A percentile compares a stretch with the other conserved stretches of the same genome.
Conservation (phyloP, 1,140 invertebrate species). For the Drosophila ananassae region DNA sequence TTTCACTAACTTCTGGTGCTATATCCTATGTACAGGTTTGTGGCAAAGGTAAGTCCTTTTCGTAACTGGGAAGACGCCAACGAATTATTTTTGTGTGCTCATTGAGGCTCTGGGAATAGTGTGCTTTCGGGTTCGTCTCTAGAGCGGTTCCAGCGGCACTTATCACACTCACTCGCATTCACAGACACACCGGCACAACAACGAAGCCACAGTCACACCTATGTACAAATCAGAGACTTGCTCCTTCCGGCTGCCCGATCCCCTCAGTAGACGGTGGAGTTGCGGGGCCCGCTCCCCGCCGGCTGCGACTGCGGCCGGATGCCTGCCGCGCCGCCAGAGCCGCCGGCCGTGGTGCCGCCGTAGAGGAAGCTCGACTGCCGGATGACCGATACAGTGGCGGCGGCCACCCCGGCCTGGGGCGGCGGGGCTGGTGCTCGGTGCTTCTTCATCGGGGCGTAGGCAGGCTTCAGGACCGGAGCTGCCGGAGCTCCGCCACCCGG, state of each 20-base stretch:
- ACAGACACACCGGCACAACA: constrained; percentile 23
- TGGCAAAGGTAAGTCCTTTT: constrained; percentile 7
- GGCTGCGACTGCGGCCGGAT: constrained; percentile 63
- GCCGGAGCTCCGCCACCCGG: background rate
- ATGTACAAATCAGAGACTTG: constrained; percentile 48
- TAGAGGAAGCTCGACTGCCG: constrained; percentile 80
- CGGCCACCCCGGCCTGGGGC: constrained; percentile 77
- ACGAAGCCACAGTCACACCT: constrained; percentile 16
- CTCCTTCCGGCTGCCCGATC: background rate
- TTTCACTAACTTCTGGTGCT: constrained; percentile 66
- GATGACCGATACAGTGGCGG: constrained; percentile 79
- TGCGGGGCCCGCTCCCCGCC: constrained; percentile 46
- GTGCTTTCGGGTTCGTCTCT: constrained; percentile 33
- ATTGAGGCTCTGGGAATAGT: constrained; percentile 12
- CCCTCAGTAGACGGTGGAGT: constrained; percentile 65
- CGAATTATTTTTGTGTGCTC: constrained; percentile 4
- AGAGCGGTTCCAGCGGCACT: constrained; percentile 16
- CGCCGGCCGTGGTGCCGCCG: constrained; percentile 53
- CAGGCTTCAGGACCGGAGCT: constrained; percentile 55
- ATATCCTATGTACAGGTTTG: constrained; percentile 55
- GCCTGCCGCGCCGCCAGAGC: constrained; percentile 12
- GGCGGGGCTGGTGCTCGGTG: constrained; percentile 76
- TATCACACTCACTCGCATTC: constrained; percentile 17
- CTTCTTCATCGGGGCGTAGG: constrained; percentile 73
- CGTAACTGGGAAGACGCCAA: constrained; percentile 43